Conservation (phyloP, 1,140 invertebrate genomes). For the Papilio polytes region DNA sequence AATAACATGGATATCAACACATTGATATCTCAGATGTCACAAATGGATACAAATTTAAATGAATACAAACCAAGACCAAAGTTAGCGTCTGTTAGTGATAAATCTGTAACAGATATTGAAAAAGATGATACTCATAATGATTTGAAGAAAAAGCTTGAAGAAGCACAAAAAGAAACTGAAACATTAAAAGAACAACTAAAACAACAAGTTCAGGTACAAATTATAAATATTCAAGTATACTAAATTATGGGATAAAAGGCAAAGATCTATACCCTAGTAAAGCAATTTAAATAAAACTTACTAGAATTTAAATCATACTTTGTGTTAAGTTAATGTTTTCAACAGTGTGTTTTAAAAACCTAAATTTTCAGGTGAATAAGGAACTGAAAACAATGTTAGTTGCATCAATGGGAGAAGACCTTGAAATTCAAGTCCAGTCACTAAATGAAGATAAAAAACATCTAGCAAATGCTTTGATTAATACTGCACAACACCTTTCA, state of each 20-base stretch:
- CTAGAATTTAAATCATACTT: background rate
- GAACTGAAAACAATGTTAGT: conserved; percentile 97
- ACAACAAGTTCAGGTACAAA: conserved; percentile 79
- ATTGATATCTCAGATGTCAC: conserved; percentile 87
- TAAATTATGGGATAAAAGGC: no score
- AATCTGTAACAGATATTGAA: conserved; percentile 51
- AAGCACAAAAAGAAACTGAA: conserved; percentile 70
- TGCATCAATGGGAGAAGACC: conserved; percentile 96
- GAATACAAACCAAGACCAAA: conserved; percentile 76
- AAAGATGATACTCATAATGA: conserved; percentile 64
- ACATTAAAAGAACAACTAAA: conserved; percentile 79
- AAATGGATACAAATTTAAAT: conserved; percentile 84
- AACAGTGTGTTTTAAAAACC: background rate
- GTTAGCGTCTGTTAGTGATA: conserved; percentile 83
- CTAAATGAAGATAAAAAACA: conserved; percentile 96
- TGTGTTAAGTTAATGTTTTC: background rate
- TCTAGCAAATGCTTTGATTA: conserved; percentile 92
- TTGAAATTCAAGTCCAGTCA: conserved; percentile 94
- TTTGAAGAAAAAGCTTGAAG: conserved; percentile 72
- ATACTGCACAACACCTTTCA: conserved; percentile 92
- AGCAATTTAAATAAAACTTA: no score
- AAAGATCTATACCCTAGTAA: no score
- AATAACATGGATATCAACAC: conserved; percentile 89
- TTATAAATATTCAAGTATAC: no score
- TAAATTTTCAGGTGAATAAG: conserved; percentile 90